Base-by-base conservation (phyloP, 2,797 vertebrate species). In the Alcedo quadribrachys region DNA sequence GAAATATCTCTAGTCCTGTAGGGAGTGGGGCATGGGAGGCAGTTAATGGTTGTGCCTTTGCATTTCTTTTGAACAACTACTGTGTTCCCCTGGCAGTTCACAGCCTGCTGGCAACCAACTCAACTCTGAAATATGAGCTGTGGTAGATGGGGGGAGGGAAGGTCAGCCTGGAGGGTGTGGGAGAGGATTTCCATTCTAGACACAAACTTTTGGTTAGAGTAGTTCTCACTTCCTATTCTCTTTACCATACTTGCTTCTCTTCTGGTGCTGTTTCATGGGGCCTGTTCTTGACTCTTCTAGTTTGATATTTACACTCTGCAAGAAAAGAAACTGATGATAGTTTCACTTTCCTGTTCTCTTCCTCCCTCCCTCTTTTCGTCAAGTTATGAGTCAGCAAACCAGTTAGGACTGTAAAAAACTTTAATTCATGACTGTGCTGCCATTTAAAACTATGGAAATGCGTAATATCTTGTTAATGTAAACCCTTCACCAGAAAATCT, bases 101-200 rank as follows among this genome's bases (percentile, higher is more conserved):
- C n/a, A 92, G 75, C 60, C 73, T 76, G 75, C 57, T 79, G 61
- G 50, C 10, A 0, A 82, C 42, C 68, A 90, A 78, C 65, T 95
- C 93, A 78, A 42, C 91, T 89, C 86, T 94, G 85, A 96, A 96
- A 95, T 95, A 85, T 0, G 78, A 94, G 77, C 85, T 71, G 65
- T 60, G n/a, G 86, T 87, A 79, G 74, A 78, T 32, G 70, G 71
- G 75, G 48, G 86, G 35, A 89, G 76, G 88, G 81, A 76, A 94
- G 70, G 45, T 78, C 81, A 87, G 67, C 71, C 50, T 87, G 57
- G 43, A 91, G 71, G 73, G 66, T 87, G 80, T 83, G 62, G 63
- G 68, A 55, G 55, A 93, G n/a, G 57, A 62, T 90, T 93, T 95
- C 92, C 79, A 88, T 94, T 89, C 76, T 66, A 90, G 79, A 66